Base-by-base conservation (phyloP, 2,797 vertebrate genomes). In the Ptychobarbus kaznakovi region DNA sequence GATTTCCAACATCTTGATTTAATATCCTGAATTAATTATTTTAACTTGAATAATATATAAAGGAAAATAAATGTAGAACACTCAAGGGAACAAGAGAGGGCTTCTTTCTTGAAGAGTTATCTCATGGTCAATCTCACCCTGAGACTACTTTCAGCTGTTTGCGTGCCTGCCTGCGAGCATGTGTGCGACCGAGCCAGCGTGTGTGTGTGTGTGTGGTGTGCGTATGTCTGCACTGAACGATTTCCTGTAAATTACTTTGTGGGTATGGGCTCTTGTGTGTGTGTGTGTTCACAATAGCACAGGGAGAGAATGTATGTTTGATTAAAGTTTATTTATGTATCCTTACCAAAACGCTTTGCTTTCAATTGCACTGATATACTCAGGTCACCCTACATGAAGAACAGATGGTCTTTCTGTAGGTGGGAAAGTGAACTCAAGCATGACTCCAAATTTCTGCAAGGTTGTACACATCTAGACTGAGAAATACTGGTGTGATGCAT, bases 11-110 rank as follows among this genome's bases (percentile, higher is more conserved):
- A 96, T 96, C 94, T 96, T 95, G 95, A 94, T 95, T 94, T 95
- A 94, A 96, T 96, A 95, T 96, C 95, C 95, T 95, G 95, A 96
- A 95, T 95, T 95, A 95, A 96, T 96, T 95, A 95, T 94, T 95
- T 93, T 92, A 94, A 95, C 93, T 94, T 95, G 95, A 95, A 96
- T 95, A 95, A 96, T 95, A 95, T 95, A 95, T 95, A 92, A 94
- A 95, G 93, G 93, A 93, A 95, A 95, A 95, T 94, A 94, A 94
- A 95, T 94, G 92, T 91, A 92, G 91, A 93, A 92, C 93, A 93
- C 94, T 94, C 93, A 86, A 40, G 84, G 93, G 93, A 93, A 91
- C 90, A 89, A 90, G 80, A 89, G 90, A 90, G 88, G 89, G 88
- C 89, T 92, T 92, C 84, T 88, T 89, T 87, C 88, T 88, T 53